These are phyloP conservation scores for Echinarachnius parma DNA, from an alignment of 53 echinoderm and acorn worm species.

Conservation along the genomic window DNA sequence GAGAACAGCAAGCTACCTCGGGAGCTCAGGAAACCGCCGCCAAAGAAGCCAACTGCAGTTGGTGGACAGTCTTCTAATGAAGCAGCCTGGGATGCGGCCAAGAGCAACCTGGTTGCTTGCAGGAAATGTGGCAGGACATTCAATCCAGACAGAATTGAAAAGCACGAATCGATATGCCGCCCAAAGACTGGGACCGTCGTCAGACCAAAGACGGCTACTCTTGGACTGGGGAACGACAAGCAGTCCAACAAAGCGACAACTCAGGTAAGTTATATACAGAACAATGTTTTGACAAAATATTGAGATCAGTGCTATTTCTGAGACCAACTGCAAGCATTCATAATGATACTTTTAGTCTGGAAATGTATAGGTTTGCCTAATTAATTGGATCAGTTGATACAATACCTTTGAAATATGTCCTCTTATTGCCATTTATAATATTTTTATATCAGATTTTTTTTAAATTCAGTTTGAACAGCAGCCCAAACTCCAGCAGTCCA, in stretches of 20 bases:
- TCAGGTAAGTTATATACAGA: not conserved
- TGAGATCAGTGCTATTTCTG: too few relatives aligned
- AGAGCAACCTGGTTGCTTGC: slow-evolving; percentile 84
- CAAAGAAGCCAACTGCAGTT: slow-evolving; percentile 52
- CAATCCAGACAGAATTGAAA: slow-evolving; percentile 71
- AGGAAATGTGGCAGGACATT: slow-evolving; percentile 81
- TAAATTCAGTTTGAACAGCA: too few relatives aligned
- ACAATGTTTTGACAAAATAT: too few relatives aligned
- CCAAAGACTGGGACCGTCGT: slow-evolving; percentile 31
- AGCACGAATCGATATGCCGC: slow-evolving; percentile 59
- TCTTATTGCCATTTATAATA: too few relatives aligned
- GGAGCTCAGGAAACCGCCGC: slow-evolving; percentile 60
- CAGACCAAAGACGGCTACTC: slow-evolving; percentile 28
- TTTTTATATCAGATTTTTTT: too few relatives aligned
- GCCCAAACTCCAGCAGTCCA: too few relatives aligned
- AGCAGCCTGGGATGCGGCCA: slow-evolving; percentile 78
- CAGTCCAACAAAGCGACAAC: not conserved
- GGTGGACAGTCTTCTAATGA: slow-evolving; percentile 59
- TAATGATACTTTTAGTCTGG: too few relatives aligned
- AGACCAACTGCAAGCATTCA: too few relatives aligned
- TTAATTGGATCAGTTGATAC: too few relatives aligned
- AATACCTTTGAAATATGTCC: too few relatives aligned
- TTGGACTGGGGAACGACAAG: slow-evolving; percentile 12
- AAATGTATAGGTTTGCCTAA: too few relatives aligned
- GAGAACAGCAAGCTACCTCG: slow-evolving; percentile 74